These are phyloP conservation scores for Yponomeuta sedellus DNA, from an alignment of 2,888 invertebrate species.

Conservation along the genomic window DNA sequence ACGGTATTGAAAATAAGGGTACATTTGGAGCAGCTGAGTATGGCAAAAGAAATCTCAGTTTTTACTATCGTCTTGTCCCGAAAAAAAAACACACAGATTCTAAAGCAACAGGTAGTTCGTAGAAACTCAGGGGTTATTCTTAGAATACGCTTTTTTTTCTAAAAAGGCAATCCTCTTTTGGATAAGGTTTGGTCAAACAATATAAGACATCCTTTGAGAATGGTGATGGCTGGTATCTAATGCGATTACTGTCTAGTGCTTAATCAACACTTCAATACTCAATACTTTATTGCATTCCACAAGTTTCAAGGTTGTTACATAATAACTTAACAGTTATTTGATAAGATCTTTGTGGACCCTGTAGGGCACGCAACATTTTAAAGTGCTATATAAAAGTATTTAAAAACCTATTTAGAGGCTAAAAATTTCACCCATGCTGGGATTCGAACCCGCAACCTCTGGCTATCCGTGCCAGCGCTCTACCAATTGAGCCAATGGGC, in stretches of 20 bases:
- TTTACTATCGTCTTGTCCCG: conserved; percentile 15
- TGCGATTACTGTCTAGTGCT: not conserved
- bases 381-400: too few relatives aligned
- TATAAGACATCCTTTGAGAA: not conserved
- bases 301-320: too few relatives aligned
- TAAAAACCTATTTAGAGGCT: too few relatives aligned
- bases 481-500: too few relatives aligned
- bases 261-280: too few relatives aligned
- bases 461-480: too few relatives aligned
- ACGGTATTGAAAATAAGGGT: not conserved
- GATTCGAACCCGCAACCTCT: too few relatives aligned
- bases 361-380: too few relatives aligned
- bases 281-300: not conserved
- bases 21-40: not conserved
- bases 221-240: not conserved
- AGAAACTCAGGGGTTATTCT: conserved; percentile 45
- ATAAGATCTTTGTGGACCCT: too few relatives aligned
- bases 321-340: too few relatives aligned
- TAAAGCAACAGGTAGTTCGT: conserved; percentile 45
- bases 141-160: conserved; percentile 36
- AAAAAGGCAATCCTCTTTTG: conserved; percentile 29
- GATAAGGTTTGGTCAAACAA: not conserved
- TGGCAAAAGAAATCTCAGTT: not conserved
- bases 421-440: too few relatives aligned
- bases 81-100: conserved; percentile 37